Base-by-base conservation (phyloP, 2,113 vertebrate genomes). In the Pontoporia blainvillei region DNA sequence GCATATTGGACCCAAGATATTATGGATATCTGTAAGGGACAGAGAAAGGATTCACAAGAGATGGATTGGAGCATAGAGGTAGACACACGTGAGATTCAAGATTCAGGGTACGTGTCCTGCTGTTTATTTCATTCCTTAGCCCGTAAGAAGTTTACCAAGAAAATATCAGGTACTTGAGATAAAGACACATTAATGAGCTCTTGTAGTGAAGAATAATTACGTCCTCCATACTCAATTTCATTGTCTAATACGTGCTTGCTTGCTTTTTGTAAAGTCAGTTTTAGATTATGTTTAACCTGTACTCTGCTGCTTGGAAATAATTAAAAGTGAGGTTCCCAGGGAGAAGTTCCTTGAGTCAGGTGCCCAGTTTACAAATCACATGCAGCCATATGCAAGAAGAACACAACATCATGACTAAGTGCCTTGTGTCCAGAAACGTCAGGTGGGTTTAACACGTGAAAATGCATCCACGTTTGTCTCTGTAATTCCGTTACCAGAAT, bases 31-130 rank as follows among this genome's bases (percentile, higher is more conserved):
- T 10, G 6, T 2, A 3, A 3, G 3, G 31, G 18, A 34, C 21
- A 6, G 21, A 41, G 27, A 25, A 14, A n/a, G 12, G n/a, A 9
- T 6, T 61, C 64, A 11, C 52, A 20, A 9, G 21, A 20, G n/a
- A 14, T 29, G 29, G 36, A 27, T 6, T 6, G 44, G 31, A 62
- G 41, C 20, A 0, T 1, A 34, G n/a, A 52, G 27, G 4, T 7
- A 1, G 11, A n/a, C 17, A 12, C 25, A 29, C 21, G 0, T 3
- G 21, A 8, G 1, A 21, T 23, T 4, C 27, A 14, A n/a, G 36
- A 11, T 36, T n/a, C 61, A 73, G 31, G 11, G 21, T 27, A 20
- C n/a, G 3, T 4, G 3, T 27, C 7, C 72, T 41, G 54, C n/a
- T 62, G 41, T n/a, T 3, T 8, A 0, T 36, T 8, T 41, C 3